Evolutionary conservation across 2,888 invertebrate species (phyloP), one percentile per base, ranked within the genome.

Genomic region (Folsomia manolachei): DNA sequence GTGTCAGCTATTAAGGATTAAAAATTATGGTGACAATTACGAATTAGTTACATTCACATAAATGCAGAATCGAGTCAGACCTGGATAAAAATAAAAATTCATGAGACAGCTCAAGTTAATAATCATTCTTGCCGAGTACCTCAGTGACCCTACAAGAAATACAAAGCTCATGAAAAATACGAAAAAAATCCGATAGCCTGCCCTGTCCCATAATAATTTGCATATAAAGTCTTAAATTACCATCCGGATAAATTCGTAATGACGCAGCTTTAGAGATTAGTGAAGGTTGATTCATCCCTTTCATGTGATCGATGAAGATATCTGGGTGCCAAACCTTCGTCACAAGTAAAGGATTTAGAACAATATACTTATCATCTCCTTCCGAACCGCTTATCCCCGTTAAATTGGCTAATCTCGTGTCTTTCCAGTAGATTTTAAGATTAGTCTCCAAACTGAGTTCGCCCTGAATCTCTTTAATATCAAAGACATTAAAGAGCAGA

Each of bases 81-180:
- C n/a, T 2, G 62, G 62, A 25, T 62, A 62, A 25, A 39, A 25
- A 24, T 52, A 61, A 18, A 71, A 71, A 65, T 71, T 27, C 70
- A 71, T 71, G 1, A 19, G 70, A 21, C 70, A 71, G 2, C 63
- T 65, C 70, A 71, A 56, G 23, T 27, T 39, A 18, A 71, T 26
- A 14, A 71, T 26, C 24, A 65, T 64, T 23, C 70, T 52, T n/a
- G 65, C 26, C n/a, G 70, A 71, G 64, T 71, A 71, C 24, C 70
- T 25, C 23, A 71, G 24, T 2, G 27, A 61, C 9, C 70, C 70
- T 71, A 9, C 4, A n/a, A n/a, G n/a, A n/a, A n/a, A n/a, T n/a
- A n/a, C n/a, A n/a, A n/a, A n/a, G n/a, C n/a, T n/a, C n/a, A n/a
- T n/a, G n/a, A n/a, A n/a, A n/a, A n/a, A 21, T 25, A 62, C 18